Base-by-base conservation (phyloP, 1,140 invertebrate species). In the Lerema accius region DNA sequence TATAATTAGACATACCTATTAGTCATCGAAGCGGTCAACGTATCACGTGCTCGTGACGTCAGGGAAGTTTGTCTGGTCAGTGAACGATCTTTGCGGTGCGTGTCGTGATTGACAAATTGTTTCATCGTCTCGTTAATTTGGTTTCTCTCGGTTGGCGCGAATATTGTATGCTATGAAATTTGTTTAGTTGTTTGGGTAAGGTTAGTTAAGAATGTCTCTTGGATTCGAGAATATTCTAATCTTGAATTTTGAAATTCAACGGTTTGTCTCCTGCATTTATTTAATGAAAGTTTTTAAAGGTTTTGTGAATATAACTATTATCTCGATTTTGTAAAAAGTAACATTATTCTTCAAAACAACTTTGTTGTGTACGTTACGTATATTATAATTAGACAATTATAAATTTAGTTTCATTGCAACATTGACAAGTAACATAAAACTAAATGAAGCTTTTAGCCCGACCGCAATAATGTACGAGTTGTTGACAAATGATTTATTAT, bases 401-500 rank as follows among this genome's bases (percentile, higher is more conserved):
- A n/a, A n/a, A n/a, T n/a, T n/a, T n/a, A n/a, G n/a, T n/a, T n/a
- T n/a, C n/a, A n/a, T n/a, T n/a, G n/a, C n/a, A n/a, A n/a, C n/a
- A n/a, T n/a, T n/a, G n/a, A n/a, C n/a, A n/a, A n/a, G n/a, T n/a
- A 32, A 28, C 39, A 43, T 42, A 42, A 56, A 56, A 28, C 17
- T 42, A 0, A 9, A 13, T 43, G 14, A 39, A 28, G n/a, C 51
- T 4, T 43, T 43, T 10, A 10, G n/a, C 11, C 14, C 17, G 39
- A 16, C 39, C 39, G 19, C 53, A 45, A 32, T 56, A 16, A 42
- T 56, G 43, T 43, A 56, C 42, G 53, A 32, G 19, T 32, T 56
- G 53, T 45, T 40, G 19, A 56, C 53, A 23, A 56, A 56, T 56
- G 42, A 56, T 26, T 56, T 32, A 32, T 32, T 7, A 32, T 32